Percentiles rank a stretch among this genome's conserved stretches.
Conservation (phyloP, 2,113 vertebrate genomes). For the Thalassoma bifasciatum region DNA sequence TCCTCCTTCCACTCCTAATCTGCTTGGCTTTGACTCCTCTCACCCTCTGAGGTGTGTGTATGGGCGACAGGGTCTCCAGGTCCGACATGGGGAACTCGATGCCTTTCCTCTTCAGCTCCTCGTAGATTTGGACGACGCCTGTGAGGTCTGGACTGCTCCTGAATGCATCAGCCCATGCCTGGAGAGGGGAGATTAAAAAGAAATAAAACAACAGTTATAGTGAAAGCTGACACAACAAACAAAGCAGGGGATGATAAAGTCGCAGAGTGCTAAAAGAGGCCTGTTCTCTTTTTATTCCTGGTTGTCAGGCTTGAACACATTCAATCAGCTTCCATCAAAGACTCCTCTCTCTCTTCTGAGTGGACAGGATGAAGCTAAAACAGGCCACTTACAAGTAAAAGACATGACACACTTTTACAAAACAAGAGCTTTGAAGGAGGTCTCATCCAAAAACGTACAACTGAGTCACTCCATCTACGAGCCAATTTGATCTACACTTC, state of each 20-base stretch:
- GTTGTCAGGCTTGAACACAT: constrained; percentile 44
- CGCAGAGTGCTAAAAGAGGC: constrained; percentile 23
- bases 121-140: constrained; percentile 96
- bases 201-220: not conserved
- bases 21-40: constrained; percentile 38
- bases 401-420: constrained; percentile 17
- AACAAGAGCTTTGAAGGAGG: not conserved
- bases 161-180: constrained; percentile 99
- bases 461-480: not conserved
- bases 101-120: constrained; percentile 98
- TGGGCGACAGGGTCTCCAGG: constrained; percentile 94
- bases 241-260: constrained; percentile 42
- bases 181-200: constrained; percentile 16
- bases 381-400: constrained; percentile 8
- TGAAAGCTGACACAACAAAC: constrained; percentile 33
- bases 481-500: not conserved
- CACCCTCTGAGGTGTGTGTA: constrained; percentile 97
- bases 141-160: constrained; percentile 98
- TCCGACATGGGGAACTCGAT: constrained; percentile 96
- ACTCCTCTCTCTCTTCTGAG: constrained; percentile 3
- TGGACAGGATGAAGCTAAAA: not conserved
- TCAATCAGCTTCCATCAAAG: constrained; percentile 37
- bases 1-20: not conserved
- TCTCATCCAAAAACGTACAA: not conserved
- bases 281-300: constrained; percentile 43